A percentile compares a stretch with the other conserved stretches of the same genome.
Conservation (phyloP, 2,797 vertebrate species). For the Spheniscus humboldti region DNA sequence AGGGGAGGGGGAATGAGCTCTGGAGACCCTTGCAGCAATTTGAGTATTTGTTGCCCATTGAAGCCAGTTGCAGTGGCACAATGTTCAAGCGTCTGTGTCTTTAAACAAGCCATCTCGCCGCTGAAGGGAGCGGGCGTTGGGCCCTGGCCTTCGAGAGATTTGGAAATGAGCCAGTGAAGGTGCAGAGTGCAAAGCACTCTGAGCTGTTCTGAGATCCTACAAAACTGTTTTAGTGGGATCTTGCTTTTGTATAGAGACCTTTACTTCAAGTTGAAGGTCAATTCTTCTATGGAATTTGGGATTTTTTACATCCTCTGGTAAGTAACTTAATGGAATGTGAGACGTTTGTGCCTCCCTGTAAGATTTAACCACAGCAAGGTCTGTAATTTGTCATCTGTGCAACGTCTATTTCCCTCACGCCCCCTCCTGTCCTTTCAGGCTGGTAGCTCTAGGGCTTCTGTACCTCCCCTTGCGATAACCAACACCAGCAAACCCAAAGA, state of each 20-base stretch:
- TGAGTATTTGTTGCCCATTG: background rate
- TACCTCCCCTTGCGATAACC: too few species aligned
- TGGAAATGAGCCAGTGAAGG: background rate
- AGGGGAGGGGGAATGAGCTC: background rate
- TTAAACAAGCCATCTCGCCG: too few species aligned
- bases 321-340: background rate
- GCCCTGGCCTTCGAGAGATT: too few species aligned
- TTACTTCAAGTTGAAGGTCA: background rate
- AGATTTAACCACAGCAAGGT: background rate
- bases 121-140: background rate
- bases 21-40: background rate
- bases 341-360: background rate
- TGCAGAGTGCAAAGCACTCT: too few species aligned
- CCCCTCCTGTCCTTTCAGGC: background rate
- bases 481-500: background rate
- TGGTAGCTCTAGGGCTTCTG: background rate
- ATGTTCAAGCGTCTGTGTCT: background rate
- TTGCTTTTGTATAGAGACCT: background rate
- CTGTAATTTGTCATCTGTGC: background rate
- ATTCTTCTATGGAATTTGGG: background rate
- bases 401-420: accelerated
- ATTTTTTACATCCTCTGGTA: background rate
- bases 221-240: background rate
- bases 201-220: background rate
- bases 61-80: background rate